Conservation (phyloP, 2,888 invertebrate species). For the Iphiclides podalirius region DNA sequence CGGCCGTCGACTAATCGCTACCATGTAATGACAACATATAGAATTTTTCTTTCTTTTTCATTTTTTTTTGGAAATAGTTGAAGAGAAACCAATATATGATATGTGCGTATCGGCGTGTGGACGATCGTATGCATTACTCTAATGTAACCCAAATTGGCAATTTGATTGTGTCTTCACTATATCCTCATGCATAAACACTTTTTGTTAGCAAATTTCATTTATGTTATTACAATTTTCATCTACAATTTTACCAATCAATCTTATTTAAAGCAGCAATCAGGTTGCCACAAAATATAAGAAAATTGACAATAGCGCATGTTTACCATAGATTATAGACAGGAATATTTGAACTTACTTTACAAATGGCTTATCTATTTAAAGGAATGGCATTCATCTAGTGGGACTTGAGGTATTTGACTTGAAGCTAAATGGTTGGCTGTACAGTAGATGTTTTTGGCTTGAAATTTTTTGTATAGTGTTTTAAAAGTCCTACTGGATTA, state of each 20-base stretch:
- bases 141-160: slow-evolving; percentile 51
- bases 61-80: slow-evolving; percentile 69
- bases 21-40: slow-evolving; percentile 74
- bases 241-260: too few relatives aligned
- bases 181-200: too few relatives aligned
- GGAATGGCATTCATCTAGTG: slow-evolving; percentile 35
- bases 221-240: too few relatives aligned
- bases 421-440: slow-evolving; percentile 67
- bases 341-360: too few relatives aligned
- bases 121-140: slow-evolving; percentile 70
- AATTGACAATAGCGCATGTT: slow-evolving; percentile 18
- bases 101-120: slow-evolving; percentile 78
- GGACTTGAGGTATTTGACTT: slow-evolving; percentile 38
- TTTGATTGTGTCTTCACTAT: slow-evolving; percentile 44
- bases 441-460: slow-evolving; percentile 71
- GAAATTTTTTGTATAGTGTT: slow-evolving; percentile 55
- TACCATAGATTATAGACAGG: too few relatives aligned
- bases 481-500: slow-evolving; percentile 40
- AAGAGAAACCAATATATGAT: slow-evolving; percentile 70
- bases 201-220: too few relatives aligned
- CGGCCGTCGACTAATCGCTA: slow-evolving; percentile 56
- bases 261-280: slow-evolving; percentile 7
- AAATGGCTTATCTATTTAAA: too few relatives aligned
- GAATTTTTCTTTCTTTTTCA: slow-evolving; percentile 65
- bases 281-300: slow-evolving; percentile 3